Percentiles rank a stretch among this genome's conserved stretches.
Evolutionary conservation across 2,888 invertebrate genomes (phyloP).

Genomic region (Trachelus stipa): DNA sequence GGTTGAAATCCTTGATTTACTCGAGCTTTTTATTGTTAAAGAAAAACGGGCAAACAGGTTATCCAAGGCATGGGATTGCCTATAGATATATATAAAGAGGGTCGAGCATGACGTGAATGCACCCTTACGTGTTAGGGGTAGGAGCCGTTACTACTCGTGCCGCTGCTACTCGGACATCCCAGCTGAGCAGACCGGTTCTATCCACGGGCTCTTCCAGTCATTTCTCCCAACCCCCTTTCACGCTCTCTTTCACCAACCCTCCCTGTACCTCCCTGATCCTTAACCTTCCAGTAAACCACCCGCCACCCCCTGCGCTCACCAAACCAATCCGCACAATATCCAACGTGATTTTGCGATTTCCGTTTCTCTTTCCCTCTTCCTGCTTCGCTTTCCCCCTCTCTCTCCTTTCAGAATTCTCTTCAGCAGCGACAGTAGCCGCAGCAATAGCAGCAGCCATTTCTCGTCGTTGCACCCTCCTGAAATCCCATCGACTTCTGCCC

Average conservation of each 20-base stretch:
- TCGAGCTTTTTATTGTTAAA: constrained; percentile 39
- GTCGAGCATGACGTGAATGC: constrained; percentile 54
- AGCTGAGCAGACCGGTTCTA: background rate
- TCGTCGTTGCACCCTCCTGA: constrained; percentile 2
- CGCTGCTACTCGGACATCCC: constrained; percentile 22
- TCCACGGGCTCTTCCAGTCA: background rate
- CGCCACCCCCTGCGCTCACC: background rate
- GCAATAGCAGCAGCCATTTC: background rate
- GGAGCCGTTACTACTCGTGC: constrained; percentile 22
- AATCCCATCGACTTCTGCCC: constrained; percentile 10
- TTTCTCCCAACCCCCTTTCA: constrained; percentile 19
- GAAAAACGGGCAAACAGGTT: constrained; percentile 48
- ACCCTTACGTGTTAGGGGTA: constrained; percentile 24
- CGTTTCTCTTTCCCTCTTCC: constrained; percentile 21
- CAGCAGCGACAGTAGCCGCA: background rate
- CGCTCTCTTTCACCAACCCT: constrained; percentile 10
- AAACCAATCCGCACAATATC: constrained; percentile 33
- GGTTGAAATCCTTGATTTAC: constrained; percentile 49
- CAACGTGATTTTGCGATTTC: constrained; percentile 39
- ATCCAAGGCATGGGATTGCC: constrained; percentile 42
- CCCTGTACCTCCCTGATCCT: constrained; percentile 4
- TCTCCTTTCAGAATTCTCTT: background rate
- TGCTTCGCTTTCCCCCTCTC: constrained; percentile 4
- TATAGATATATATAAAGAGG: constrained; percentile 45
- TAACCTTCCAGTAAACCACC: background rate